These are phyloP conservation scores for Zaprionus obscuricornis DNA, from an alignment of 2,888 invertebrate genomes.

Conservation along the genomic window DNA sequence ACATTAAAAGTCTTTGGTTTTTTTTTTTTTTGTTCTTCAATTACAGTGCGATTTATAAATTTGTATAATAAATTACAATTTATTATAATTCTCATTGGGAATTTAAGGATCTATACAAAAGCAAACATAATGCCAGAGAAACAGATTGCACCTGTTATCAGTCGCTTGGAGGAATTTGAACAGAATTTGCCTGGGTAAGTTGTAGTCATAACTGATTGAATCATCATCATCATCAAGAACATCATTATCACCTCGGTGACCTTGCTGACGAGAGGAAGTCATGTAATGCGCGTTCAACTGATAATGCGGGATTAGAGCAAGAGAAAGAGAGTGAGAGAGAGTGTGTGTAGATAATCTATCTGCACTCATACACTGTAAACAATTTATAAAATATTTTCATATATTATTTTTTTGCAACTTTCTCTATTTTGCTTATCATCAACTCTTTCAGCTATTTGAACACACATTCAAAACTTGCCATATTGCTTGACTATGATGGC, in stretches of 20 bases:
- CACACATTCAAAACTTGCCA: conserved; percentile 86
- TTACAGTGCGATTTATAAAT: conserved; percentile 16
- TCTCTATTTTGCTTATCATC: too few relatives aligned
- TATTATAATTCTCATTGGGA: too few relatives aligned
- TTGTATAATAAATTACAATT: too few relatives aligned
- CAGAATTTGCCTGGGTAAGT: conserved; percentile 80
- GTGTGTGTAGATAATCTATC: too few relatives aligned
- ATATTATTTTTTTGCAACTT: not conserved
- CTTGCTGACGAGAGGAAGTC: conserved; percentile 73
- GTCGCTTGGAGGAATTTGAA: conserved; percentile 76
- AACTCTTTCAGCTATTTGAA: conserved; percentile 83
- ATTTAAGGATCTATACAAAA: too few relatives aligned
- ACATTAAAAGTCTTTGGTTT: not conserved
- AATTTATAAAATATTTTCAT: too few relatives aligned
- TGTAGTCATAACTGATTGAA: not conserved
- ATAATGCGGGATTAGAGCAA: conserved; percentile 31
- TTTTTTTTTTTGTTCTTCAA: too few relatives aligned
- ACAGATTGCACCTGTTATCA: conserved; percentile 73
- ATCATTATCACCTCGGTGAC: too few relatives aligned
- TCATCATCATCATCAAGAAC: conserved; percentile 15
- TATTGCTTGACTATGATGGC: conserved; percentile 90
- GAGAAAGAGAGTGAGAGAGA: too few relatives aligned
- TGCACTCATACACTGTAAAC: too few relatives aligned
- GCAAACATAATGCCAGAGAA: conserved; percentile 80
- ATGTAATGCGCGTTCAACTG: conserved; percentile 47